Conservation (phyloP, 2,888 invertebrate genomes). For the Scotopteryx bipunctaria region DNA sequence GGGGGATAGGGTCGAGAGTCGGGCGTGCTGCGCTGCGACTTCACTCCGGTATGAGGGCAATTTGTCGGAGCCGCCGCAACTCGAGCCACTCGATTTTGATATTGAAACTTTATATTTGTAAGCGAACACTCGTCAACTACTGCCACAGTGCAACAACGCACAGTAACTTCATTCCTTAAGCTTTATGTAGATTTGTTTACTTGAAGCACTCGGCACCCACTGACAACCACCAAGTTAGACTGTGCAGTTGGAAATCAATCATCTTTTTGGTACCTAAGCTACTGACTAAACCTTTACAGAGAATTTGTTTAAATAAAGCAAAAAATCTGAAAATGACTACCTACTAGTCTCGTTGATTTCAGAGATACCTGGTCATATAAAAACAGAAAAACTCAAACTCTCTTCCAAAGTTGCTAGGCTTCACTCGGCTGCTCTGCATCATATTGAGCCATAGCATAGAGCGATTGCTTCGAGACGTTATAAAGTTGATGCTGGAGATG, state of each 20-base stretch:
- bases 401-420: background rate
- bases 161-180: background rate
- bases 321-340: too few species aligned
- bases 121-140: constrained; percentile 35
- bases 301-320: too few species aligned
- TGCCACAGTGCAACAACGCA: constrained; percentile 6
- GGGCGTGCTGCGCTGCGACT: constrained; percentile 36
- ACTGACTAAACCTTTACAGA: too few species aligned
- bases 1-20: background rate
- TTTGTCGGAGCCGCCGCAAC: constrained; percentile 50
- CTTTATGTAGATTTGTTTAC: too few species aligned
- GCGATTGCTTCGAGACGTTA: constrained; percentile 30
- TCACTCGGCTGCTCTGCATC: background rate
- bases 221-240: too few species aligned
- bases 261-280: too few species aligned
- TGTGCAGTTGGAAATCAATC: too few species aligned
- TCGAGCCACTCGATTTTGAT: constrained; percentile 49
- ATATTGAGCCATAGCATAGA: constrained; percentile 4
- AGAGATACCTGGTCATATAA: too few species aligned
- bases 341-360: too few species aligned
- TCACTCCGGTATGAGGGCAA: constrained; percentile 48
- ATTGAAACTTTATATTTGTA: constrained; percentile 51
- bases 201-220: too few species aligned
- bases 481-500: constrained; percentile 27
- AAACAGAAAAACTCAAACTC: background rate